Base-by-base conservation (phyloP, 2,797 vertebrate species). In the Anguilla pacifica region DNA sequence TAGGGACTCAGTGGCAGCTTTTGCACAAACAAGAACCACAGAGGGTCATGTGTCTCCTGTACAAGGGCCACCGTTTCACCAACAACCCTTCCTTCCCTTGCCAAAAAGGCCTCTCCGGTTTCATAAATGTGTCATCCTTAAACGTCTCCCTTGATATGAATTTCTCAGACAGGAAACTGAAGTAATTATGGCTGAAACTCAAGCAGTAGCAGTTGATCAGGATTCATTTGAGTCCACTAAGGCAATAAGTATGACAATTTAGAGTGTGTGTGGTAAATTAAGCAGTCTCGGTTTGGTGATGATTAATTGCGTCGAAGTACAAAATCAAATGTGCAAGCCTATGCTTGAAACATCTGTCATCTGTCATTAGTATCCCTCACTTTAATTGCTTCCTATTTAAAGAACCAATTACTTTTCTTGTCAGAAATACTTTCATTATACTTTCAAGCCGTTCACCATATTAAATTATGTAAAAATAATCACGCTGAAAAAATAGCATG, bases 171-270 rank as follows among this genome's bases (percentile, higher is more conserved):
- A n/a, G 19, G 51, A 22, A 46, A 39, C 17, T 49, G 7, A 82
- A 82, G 46, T 82, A 82, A 82, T 82, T 82, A 82, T 46, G 46
- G 39, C 39, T 39, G 77, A 31, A 15, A 15, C 19, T 81, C 39
- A 81, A 49, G 39, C 19, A 22, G 43, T 49, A 17, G 35, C 77
- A 81, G 35, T 81, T 43, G 77, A 81, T 81, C 77, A 81, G 77
- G 77, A 81, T 81, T 35, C 74, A 79, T 79, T 79, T 79, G 19
- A 82, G 79, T 51, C 43, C 19, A 46, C 79, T 46, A 82, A 51
- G 46, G 79, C 79, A 82, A 82, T 82, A 51, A 82, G 79, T 82
- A 49, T 51, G 79, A 51, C 79, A 82, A 82, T 82, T 82, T 51
- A n/a, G 7, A 82, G 79, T 82, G 79, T 25, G 79, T 82, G 46